phyloP scores from a whole-genome alignment of 1,140 invertebrate genomes.

The Drosophila yakuba region DNA sequence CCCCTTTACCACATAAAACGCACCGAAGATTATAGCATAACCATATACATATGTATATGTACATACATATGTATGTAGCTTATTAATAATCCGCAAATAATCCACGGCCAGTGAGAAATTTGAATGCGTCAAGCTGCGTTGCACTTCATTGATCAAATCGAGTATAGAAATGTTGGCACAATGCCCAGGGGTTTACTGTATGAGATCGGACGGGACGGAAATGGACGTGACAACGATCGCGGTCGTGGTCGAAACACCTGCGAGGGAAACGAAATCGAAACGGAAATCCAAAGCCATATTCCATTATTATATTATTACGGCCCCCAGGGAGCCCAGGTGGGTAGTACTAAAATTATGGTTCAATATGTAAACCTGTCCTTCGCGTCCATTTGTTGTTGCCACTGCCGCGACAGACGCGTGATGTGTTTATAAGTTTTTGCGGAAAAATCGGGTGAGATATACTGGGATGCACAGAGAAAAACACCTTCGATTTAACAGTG shows the following conservation, averaged over 20 bases:
- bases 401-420: slow-evolving; percentile 20
- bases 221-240: slow-evolving; percentile 22
- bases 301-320: slow-evolving; percentile 23
- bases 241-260: slow-evolving; percentile 34
- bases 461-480: neutral
- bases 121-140: slow-evolving; percentile 45
- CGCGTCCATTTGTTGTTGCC: slow-evolving; percentile 2
- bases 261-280: slow-evolving; percentile 35
- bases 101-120: slow-evolving; percentile 30
- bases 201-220: slow-evolving; percentile 30
- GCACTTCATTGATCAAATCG: slow-evolving; percentile 45
- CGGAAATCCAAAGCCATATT: slow-evolving; percentile 37
- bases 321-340: neutral
- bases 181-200: slow-evolving; percentile 26
- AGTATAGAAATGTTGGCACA: slow-evolving; percentile 21
- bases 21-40: neutral
- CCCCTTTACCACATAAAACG: neutral
- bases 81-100: slow-evolving; percentile 6
- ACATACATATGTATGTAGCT: neutral
- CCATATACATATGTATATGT: neutral
- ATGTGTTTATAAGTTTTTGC: slow-evolving; percentile 40
- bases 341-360: slow-evolving; percentile 32
- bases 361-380: slow-evolving; percentile 50
- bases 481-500: slow-evolving; percentile 2
- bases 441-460: neutral